Conservation (phyloP, 2,113 vertebrate genomes). For the Prunella fulvescens region DNA sequence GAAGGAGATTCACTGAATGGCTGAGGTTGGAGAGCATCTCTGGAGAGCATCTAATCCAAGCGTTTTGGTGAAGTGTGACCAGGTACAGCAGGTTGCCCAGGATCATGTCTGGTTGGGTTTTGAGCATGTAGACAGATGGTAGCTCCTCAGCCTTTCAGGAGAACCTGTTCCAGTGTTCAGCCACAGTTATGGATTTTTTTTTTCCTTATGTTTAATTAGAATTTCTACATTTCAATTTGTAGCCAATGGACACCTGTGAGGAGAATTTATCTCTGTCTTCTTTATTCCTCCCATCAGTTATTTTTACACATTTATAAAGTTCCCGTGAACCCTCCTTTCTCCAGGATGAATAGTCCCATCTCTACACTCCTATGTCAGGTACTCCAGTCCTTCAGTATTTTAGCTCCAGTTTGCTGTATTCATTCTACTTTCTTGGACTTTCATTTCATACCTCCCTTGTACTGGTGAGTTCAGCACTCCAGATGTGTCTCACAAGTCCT, state of each 20-base stretch:
- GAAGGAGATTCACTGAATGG: neutral
- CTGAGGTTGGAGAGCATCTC: neutral
- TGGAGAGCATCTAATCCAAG: neutral
- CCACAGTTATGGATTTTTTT: fast-evolving
- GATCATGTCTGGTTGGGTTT: neutral
- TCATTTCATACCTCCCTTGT: neutral
- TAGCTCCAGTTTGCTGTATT: neutral
- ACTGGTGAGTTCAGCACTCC: neutral
- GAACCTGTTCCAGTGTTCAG: neutral
- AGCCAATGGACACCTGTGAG: neutral
- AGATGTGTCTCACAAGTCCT: neutral
- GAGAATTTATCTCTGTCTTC: neutral
- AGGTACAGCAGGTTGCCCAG: neutral
- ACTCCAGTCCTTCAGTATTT: neutral
- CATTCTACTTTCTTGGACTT: neutral
- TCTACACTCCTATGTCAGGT: neutral
- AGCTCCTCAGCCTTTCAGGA: fast-evolving
- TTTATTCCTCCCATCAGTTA: neutral
- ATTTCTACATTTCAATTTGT: neutral
- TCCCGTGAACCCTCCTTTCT: neutral
- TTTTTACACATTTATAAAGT: neutral
- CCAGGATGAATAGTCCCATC: neutral
- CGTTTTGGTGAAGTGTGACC: neutral
- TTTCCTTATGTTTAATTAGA: neutral
- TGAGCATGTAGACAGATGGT: neutral